Conservation (phyloP, 2,888 invertebrate species). For the Bellardia pandia region DNA sequence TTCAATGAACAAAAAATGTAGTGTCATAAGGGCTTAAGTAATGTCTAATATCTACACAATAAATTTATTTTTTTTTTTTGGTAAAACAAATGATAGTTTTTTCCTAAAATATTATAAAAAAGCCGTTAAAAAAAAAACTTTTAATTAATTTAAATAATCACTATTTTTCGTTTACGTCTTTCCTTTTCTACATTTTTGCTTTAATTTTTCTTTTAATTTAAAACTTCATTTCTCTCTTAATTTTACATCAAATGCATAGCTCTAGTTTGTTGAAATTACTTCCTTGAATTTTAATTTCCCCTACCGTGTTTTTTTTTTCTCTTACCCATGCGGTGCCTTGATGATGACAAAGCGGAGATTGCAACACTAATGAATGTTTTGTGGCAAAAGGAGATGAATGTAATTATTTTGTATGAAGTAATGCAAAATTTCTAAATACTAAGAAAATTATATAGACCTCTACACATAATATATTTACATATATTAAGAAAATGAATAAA, state of each 20-base stretch:
- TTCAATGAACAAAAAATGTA: no score
- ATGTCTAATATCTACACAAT: no score
- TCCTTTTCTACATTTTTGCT: neutral
- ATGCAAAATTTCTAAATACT: neutral
- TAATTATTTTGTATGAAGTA: slow-evolving; percentile 33
- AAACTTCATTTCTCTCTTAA: slow-evolving; percentile 2
- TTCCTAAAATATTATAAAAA: no score
- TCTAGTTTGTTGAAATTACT: slow-evolving; percentile 50
- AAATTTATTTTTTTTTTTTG: no score
- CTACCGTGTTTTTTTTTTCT: neutral
- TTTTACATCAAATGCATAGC: slow-evolving; percentile 16
- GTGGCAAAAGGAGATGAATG: slow-evolving; percentile 60
- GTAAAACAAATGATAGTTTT: no score
- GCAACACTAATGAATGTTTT: slow-evolving; percentile 61
- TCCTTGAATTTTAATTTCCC: slow-evolving; percentile 68
- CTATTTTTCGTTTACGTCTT: neutral
- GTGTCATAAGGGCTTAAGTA: no score
- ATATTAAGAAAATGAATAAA: no score
- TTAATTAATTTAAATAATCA: neutral
- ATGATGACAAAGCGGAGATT: slow-evolving; percentile 64
- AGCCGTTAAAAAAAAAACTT: neutral
- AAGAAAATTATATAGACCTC: neutral
- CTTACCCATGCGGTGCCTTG: slow-evolving; percentile 10
- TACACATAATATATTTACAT: no score
- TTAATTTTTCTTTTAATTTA: slow-evolving; percentile 20